A percentile compares a stretch with the other conserved stretches of the same genome.
These are phyloP conservation scores for Zhuqinia jingwanae DNA, from an alignment of 2,888 invertebrate species.

Conservation along the genomic window DNA sequence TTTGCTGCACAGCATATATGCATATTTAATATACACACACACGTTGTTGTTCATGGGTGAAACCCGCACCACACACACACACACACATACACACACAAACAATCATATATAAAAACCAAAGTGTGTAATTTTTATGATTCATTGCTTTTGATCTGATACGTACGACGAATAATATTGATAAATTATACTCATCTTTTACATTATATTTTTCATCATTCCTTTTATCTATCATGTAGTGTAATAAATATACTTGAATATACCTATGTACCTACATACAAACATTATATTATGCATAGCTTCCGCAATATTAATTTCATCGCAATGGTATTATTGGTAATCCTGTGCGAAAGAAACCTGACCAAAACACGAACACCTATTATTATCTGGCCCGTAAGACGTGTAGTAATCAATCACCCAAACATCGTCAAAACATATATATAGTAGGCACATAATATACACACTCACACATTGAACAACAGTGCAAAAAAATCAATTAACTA, in stretches of 20 bases:
- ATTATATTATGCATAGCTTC: conserved; percentile 54
- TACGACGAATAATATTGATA: conserved; percentile 3
- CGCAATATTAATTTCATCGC: conserved; percentile 72
- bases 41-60: neutral
- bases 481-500: conserved; percentile 66
- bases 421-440: too few relatives aligned
- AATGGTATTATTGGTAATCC: conserved; percentile 5
- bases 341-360: conserved; percentile 64
- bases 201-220: neutral
- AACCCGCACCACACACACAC: neutral
- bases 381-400: conserved; percentile 61
- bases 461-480: conserved; percentile 21
- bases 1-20: neutral
- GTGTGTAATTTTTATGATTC: conserved; percentile 45
- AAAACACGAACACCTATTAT: conserved; percentile 64
- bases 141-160: conserved; percentile 52
- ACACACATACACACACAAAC: too few relatives aligned
- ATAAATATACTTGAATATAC: too few relatives aligned
- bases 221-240: neutral
- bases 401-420: conserved; percentile 71
- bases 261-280: neutral
- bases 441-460: too few relatives aligned
- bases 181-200: conserved; percentile 24
- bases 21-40: neutral
- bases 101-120: neutral